These are phyloP conservation scores for Epinephelus lanceolatus DNA, from an alignment of 2,113 vertebrate genomes.

Conservation along the genomic window DNA sequence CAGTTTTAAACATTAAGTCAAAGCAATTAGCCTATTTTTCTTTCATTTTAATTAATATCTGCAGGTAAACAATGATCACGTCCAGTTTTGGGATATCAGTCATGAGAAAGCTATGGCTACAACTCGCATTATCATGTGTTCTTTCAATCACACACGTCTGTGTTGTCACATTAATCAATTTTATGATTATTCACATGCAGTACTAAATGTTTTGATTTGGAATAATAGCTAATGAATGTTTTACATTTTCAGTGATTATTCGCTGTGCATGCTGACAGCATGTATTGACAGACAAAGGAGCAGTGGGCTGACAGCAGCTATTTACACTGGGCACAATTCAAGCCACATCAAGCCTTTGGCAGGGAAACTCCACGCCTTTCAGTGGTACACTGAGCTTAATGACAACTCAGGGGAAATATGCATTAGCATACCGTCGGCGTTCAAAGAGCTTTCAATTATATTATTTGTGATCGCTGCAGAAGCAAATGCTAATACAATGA, in stretches of 20 bases:
- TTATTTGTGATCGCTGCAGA: conserved; percentile 37
- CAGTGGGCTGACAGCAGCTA: conserved; percentile 36
- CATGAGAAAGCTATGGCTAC: no score
- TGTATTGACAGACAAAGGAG: conserved; percentile 25
- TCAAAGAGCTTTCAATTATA: conserved; percentile 59
- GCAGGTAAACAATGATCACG: no score
- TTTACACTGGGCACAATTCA: conserved; percentile 51
- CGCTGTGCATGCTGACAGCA: conserved; percentile 12
- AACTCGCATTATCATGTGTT: background rate
- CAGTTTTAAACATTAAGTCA: background rate
- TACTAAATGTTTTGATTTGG: background rate
- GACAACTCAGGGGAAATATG: conserved; percentile 65
- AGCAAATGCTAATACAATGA: conserved; percentile 47
- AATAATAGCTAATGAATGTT: conserved; percentile 16
- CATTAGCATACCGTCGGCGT: conserved; percentile 57
- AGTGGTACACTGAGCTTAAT: conserved; percentile 58
- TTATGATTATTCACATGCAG: background rate
- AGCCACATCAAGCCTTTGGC: conserved; percentile 51
- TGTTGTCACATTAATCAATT: background rate
- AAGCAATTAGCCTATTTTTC: no score
- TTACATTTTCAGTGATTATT: conserved; percentile 23
- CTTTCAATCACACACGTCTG: background rate
- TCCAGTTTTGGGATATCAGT: no score
- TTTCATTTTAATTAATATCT: no score
- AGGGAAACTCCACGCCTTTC: conserved; percentile 42